Percentiles rank a stretch among this genome's conserved stretches.
Evolutionary conservation across 2,113 vertebrate species (phyloP).

Genomic region (Corythoichthys intestinalis): DNA sequence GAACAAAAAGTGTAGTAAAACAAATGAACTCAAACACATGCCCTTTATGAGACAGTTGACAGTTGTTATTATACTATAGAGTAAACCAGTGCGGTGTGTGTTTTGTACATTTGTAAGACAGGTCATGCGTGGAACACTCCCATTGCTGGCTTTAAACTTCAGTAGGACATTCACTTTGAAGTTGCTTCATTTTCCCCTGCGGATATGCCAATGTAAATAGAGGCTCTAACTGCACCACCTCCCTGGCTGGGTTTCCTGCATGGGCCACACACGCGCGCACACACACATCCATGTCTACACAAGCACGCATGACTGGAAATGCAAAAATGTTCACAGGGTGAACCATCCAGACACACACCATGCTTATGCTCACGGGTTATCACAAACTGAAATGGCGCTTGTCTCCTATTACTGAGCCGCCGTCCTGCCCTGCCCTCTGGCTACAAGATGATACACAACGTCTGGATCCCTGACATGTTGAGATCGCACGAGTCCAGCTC

Average conservation of each 20-base stretch:
- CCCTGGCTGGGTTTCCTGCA: constrained; percentile 46
- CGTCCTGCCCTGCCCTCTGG: constrained; percentile 81
- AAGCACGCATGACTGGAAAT: constrained; percentile 37
- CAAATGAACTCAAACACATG: constrained; percentile 1
- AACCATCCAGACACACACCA: constrained; percentile 15
- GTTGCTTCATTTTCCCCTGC: constrained; percentile 75
- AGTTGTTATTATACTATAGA: constrained; percentile 1
- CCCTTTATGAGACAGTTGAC: background rate
- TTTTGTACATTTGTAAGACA: constrained; percentile 55
- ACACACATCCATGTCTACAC: constrained; percentile 17
- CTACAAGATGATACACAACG: constrained; percentile 52
- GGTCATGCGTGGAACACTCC: constrained; percentile 66
- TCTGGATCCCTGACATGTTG: constrained; percentile 24
- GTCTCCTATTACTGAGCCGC: constrained; percentile 65
- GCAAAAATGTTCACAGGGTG: constrained; percentile 36
- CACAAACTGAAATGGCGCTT: constrained; percentile 36
- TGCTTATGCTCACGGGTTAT: background rate
- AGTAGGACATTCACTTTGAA: constrained; percentile 75
- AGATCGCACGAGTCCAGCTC: constrained; percentile 15
- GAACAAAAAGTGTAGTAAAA: background rate
- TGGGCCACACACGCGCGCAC: constrained; percentile 54
- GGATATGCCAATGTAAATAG: constrained; percentile 79
- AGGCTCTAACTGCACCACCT: constrained; percentile 43
- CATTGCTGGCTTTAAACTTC: constrained; percentile 64
- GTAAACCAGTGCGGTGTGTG: constrained; percentile 35